These are phyloP conservation scores for Umimayanthus kanabou DNA, from an alignment of 92 coral and sea anemone genomes.

Conservation along the genomic window DNA sequence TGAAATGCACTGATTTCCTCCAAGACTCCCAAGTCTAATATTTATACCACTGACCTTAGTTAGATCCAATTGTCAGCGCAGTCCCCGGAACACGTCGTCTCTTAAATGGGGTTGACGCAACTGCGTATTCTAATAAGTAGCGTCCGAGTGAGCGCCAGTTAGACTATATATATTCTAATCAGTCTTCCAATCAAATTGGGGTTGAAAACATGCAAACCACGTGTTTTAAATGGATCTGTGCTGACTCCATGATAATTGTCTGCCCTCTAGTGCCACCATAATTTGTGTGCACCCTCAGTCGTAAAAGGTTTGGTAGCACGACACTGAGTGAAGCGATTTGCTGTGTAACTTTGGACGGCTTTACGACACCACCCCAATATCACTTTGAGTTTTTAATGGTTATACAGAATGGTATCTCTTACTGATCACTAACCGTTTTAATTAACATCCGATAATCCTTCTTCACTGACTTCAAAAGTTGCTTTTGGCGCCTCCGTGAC, in stretches of 20 bases:
- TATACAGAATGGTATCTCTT: conserved; percentile 31
- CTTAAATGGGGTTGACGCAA: neutral
- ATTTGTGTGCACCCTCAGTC: neutral
- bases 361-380: conserved; percentile 24
- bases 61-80: neutral
- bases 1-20: neutral
- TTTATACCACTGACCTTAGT: neutral
- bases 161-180: conserved; percentile 57
- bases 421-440: conserved; percentile 48
- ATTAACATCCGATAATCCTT: conserved; percentile 67
- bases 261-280: neutral
- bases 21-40: neutral
- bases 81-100: conserved; percentile 12
- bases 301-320: neutral
- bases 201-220: conserved; percentile 44
- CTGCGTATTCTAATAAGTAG: conserved; percentile 40
- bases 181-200: conserved; percentile 59
- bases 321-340: conserved; percentile 10
- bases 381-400: conserved; percentile 24
- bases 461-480: conserved; percentile 47
- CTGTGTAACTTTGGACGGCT: conserved; percentile 3
- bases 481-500: conserved; percentile 66
- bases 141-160: conserved; percentile 55
- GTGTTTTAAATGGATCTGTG: conserved; percentile 35
- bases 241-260: neutral